Base-by-base conservation (phyloP, 2,113 vertebrate species). In the Periophthalmodon schlosseri region DNA sequence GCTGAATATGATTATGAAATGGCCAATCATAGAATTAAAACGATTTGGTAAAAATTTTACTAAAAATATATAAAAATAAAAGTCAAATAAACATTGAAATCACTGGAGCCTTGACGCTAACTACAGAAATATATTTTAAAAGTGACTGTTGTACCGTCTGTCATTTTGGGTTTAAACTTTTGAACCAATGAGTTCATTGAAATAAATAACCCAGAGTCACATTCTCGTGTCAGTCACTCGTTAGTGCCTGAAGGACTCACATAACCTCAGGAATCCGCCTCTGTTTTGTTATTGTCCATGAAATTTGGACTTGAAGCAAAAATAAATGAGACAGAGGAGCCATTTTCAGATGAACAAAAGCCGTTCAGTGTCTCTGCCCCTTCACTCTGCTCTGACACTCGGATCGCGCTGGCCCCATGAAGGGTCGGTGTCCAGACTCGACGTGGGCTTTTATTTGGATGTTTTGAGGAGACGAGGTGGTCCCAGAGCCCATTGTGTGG, bases 241-340 rank as follows among this genome's bases (percentile, higher is more conserved):
- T 74, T 71, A 72, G 46, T 46, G 16, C 46, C 63, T 69, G 67
- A 44, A 64, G 4, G 36, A 57, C 24, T 0, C 0, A 73, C 69
- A 73, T 74, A 83, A 85, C 24, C 49, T 34, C 65, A 66, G 34
- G 56, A 39, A 61, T 69, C 71, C 28, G 33, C 20, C 24, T 16
- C 73, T 7, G 0, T 0, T 74, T 76, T 61, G 47, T 75, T 79
- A 64, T 70, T 72, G 54, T 75, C 15, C 64, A 69, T 72, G 82
- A 89, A 86, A 88, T 81, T 87, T 83, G 75, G 76, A 88, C 70
- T 65, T 76, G 78, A 81, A 86, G 81, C 81, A 81, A 64, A 84
- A 86, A 75, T 84, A 79, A 88, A 76, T 57, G 71, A 16, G 72
- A 84, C 61, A 71, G 79, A 77, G 60, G 64, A 20, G 14, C 76